A percentile compares a stretch with the other conserved stretches of the same genome.
Conservation (phyloP, 2,797 vertebrate species). For the Stomatorhinus walkeri region DNA sequence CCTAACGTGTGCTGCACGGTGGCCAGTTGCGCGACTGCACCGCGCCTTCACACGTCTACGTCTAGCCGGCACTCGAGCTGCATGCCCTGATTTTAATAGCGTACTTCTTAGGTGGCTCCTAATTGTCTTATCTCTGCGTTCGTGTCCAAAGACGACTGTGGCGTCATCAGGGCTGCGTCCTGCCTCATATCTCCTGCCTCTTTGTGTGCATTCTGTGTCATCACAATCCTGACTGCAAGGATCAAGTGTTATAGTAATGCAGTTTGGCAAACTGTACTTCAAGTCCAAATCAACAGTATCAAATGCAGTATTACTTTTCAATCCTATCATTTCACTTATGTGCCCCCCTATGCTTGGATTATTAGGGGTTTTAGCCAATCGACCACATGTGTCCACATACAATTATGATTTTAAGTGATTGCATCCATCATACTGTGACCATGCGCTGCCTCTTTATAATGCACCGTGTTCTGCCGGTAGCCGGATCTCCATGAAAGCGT, state of each 20-base stretch:
- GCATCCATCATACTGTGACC: not conserved
- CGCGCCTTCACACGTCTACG: not conserved
- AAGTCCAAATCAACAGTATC: not conserved
- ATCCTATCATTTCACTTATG: not conserved
- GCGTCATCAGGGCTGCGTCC: not conserved
- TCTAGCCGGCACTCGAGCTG: not conserved
- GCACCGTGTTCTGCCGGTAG: not conserved
- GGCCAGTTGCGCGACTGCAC: not conserved
- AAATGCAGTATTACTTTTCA: not conserved
- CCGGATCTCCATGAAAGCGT: not conserved
- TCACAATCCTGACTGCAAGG: not conserved
- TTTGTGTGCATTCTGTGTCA: not conserved
- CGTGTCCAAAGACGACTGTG: not conserved
- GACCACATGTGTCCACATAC: not conserved
- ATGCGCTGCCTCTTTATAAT: not conserved
- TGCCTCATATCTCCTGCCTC: not conserved
- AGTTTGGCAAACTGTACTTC: not conserved
- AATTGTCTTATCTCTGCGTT: not conserved
- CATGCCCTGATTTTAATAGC: not conserved
- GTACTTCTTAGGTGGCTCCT: not conserved
- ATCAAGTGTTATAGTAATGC: not conserved
- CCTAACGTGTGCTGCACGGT: not conserved
- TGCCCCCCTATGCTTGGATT: not conserved
- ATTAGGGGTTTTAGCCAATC: not conserved
- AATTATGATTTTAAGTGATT: not conserved